Percentiles rank a stretch among this genome's conserved stretches.
These are phyloP conservation scores for Mesocentrotus franciscanus DNA, from an alignment of 53 echinoderm and acorn worm species.

Conservation along the genomic window DNA sequence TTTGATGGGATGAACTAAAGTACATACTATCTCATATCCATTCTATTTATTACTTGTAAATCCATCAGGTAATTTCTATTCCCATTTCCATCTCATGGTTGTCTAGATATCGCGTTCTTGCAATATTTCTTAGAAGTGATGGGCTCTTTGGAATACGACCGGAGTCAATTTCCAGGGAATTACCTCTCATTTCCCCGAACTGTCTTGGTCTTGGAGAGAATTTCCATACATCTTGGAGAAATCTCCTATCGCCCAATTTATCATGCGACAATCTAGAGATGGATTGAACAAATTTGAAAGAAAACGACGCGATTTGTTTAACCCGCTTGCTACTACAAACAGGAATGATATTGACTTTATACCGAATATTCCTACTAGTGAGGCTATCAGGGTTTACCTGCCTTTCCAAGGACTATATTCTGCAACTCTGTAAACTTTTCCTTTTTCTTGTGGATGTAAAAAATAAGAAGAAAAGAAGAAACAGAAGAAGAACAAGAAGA, in stretches of 20 bases:
- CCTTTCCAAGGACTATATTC: neutral
- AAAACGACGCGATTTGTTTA: neutral
- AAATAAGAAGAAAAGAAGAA: neutral
- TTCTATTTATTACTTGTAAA: neutral
- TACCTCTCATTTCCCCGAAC: neutral
- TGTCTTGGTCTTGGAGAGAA: neutral
- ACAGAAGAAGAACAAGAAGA: neutral
- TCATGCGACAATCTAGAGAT: neutral
- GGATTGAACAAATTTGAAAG: neutral
- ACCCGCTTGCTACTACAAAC: neutral
- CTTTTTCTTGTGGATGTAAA: too few relatives aligned
- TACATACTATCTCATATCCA: conserved; percentile 8
- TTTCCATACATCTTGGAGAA: neutral
- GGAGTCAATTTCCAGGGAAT: conserved; percentile 11
- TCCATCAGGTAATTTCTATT: neutral
- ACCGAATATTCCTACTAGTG: neutral
- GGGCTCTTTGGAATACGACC: neutral
- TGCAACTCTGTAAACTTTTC: neutral
- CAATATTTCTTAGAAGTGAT: conserved; percentile 31
- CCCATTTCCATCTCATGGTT: neutral
- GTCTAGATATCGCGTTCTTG: neutral
- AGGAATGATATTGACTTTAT: neutral
- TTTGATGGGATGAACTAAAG: conserved; percentile 7
- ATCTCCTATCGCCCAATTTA: neutral
- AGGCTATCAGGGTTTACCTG: neutral